Evolutionary conservation across 2,113 vertebrate genomes (phyloP), one percentile per base, ranked within the genome.

Genomic region (Phaetusa simplex): DNA sequence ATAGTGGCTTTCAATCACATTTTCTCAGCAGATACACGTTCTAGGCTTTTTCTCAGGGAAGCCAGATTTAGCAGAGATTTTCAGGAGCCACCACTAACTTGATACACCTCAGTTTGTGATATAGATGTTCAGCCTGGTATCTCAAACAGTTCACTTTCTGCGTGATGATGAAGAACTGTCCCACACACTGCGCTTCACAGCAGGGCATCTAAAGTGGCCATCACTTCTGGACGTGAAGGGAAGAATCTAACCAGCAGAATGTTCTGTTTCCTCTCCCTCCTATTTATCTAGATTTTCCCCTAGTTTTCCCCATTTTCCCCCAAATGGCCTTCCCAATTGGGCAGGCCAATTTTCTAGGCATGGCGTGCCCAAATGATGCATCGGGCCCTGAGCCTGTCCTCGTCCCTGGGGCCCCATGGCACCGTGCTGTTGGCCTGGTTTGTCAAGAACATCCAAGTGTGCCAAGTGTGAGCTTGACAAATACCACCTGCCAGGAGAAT

Each of bases 131-230:
- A 56, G 0, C 43, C 64, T 64, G 38, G 26, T 38, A 4, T 58
- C 47, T 74, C 72, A 47, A 40, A 12, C 14, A n/a, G 22, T 53
- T 82, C 8, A 1, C 50, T 61, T 64, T 32, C 36, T 34, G 52
- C 7, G 36, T n/a, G 65, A 24, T 47, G 84, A 19, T 49, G 64
- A 58, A 8, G 36, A 61, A 27, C 65, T 53, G 55, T 50, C 87
- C 59, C 64, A 14, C 14, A 23, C 13, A 1, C 34, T 27, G 72
- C 12, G 5, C 36, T 62, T 82, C 34, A 29, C 61, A 18, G 5
- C 3, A 36, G 66, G 61, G 23, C 49, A 11, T 20, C 38, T 42
- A 7, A 64, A 93, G 38, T 17, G 15, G 5, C 7, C 1, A 0
- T 82, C 8, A 2, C 86, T 82, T 29, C 56, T 82, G 40, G 65